These are phyloP conservation scores for Artemia franciscana DNA, from an alignment of 1,140 invertebrate genomes.

Conservation along the genomic window DNA sequence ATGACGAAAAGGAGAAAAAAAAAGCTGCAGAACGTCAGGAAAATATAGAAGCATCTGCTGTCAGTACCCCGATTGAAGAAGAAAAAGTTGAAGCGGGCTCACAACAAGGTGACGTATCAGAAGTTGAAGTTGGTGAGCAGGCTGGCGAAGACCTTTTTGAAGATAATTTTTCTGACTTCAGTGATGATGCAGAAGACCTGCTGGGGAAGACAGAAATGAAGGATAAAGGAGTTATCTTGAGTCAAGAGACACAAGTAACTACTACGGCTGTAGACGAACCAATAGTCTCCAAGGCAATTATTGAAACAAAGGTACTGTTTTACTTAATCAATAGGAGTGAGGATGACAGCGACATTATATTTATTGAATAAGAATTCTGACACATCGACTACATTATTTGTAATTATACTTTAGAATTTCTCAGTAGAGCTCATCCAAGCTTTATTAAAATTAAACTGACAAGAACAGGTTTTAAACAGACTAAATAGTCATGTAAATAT, in stretches of 20 bases:
- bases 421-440: no score
- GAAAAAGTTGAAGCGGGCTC: neutral
- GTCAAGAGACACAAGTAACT: neutral
- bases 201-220: neutral
- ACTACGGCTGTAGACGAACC: neutral
- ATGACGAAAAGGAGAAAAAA: neutral
- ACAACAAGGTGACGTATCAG: neutral
- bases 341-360: no score
- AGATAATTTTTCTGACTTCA: neutral
- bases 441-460: no score
- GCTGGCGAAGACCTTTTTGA: neutral
- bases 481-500: no score
- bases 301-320: no score
- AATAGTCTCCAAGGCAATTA: no score
- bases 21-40: neutral
- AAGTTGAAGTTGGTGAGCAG: neutral
- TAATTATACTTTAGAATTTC: no score
- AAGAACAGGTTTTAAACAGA: no score
- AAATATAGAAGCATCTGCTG: neutral
- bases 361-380: no score
- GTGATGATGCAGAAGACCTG: neutral
- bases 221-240: neutral
- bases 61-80: neutral
- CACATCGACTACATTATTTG: no score
- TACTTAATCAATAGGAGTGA: no score